phyloP scores from a whole-genome alignment of 2,888 invertebrate genomes.

The Parnassius glacialis region DNA sequence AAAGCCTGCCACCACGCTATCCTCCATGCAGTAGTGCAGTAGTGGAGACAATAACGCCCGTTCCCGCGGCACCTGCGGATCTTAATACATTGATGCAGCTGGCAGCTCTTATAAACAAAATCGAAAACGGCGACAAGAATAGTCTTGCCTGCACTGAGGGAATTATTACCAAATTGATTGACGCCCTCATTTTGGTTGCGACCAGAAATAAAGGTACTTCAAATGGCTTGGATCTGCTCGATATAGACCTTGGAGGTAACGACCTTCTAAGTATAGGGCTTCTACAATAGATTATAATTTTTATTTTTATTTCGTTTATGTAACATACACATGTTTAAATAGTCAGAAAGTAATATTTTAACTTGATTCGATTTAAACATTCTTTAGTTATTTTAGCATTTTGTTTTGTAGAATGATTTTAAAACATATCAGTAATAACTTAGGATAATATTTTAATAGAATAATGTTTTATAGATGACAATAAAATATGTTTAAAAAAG shows the following conservation, averaged over 20 bases:
- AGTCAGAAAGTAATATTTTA: no score
- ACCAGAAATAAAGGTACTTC: conserved; percentile 15
- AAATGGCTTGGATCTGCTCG: conserved; percentile 14
- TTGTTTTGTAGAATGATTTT: no score
- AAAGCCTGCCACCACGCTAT: conserved; percentile 3
- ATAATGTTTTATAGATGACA: no score
- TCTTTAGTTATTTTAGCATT: no score
- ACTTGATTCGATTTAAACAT: no score
- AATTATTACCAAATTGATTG: conserved; percentile 26
- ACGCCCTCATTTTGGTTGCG: conserved; percentile 25
- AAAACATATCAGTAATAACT: no score
- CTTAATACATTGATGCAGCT: conserved; percentile 24
- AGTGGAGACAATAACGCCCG: conserved; percentile 11
- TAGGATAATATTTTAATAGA: no score
- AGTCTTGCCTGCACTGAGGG: conserved; percentile 16
- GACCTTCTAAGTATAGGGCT: conserved; percentile 17
- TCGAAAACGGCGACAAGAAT: conserved; percentile 3
- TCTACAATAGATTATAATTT: conserved; percentile 2
- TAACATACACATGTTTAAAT: no score
- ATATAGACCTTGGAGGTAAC: conserved; percentile 17
- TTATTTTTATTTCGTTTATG: no score
- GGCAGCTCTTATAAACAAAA: conserved; percentile 16
- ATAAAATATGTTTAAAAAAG: no score
- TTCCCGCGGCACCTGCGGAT: conserved; percentile 13
- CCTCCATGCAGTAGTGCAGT: conserved; percentile 16